Evolutionary conservation across 2,113 vertebrate species (phyloP), one percentile per base, ranked within the genome.

Genomic region (Elachura formosa): DNA sequence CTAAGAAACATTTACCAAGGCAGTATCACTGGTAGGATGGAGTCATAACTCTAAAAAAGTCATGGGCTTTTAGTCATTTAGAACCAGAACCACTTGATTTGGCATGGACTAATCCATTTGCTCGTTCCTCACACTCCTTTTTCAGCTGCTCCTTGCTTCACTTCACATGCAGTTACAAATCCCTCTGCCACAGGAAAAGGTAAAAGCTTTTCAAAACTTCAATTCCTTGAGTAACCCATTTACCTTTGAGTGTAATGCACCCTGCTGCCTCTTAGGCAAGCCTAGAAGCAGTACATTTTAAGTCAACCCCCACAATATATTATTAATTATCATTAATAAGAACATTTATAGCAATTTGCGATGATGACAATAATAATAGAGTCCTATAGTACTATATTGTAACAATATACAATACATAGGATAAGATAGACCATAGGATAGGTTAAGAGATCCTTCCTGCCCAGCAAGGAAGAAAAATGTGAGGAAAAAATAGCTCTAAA

Each of bases 21-120:
- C 77, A 72, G 31, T 71, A 81, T 59, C 29, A 25, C n/a, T 73
- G 38, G 34, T 34, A 55, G 56, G 43, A 55, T 72, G 56, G 41
- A 66, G 40, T 25, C 41, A 31, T 48, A 46, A 55, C 36, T 67
- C 64, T 45, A n/a, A 36, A 72, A 84, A 67, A 84, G 36, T 81
- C 58, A 68, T 61, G 56, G 40, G 33, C n/a, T 89, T 89, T 91
- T 52, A 61, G 89, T 59, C 43, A 78, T 71, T 94, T 94, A 89
- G 79, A 82, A 89, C 89, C 89, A 82, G 77, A 95, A 94, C 87
- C 62, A 64, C 77, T 51, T 84, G 87, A 96, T 95, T 93, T 87
- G 52, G 58, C 84, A 82, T 61, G 87, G 76, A 34, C 31, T 89
- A 95, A 96, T 84, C 68, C 84, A 64, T 87, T 91, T 93, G n/a